Base-by-base conservation (phyloP, 2,113 vertebrate species). In the Zosterops japonicus region DNA sequence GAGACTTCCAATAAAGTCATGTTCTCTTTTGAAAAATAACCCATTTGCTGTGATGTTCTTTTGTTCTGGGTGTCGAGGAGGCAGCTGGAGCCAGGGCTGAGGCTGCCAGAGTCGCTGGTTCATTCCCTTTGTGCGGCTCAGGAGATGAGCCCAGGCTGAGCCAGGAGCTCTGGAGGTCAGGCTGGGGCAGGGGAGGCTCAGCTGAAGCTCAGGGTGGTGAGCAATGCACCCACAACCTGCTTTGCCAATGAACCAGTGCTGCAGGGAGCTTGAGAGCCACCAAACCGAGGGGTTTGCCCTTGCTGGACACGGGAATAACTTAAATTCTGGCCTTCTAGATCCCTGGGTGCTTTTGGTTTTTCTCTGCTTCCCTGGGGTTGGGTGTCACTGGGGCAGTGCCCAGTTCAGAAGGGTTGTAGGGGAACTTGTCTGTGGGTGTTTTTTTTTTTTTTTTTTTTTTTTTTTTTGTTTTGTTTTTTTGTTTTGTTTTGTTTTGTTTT, bases 1-100 rank as follows among this genome's bases (percentile, higher is more conserved):
- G 42, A 50, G 27, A 70, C 44, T 70, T 28, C 68, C 28, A 96
- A 96, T 97, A 97, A 97, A 97, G 22, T 18, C 61, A 24, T 14
- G 28, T 57, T 83, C 17, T 78, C 41, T 17, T 83, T 33, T n/a
- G 17, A 20, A 77, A 94, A 88, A 87, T 15, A 63, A 77, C 47
- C 0, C 0, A 18, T 56, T 55, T 67, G 82, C 85, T 81, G 68
- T 64, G 82, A n/a, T 49, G 28, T 76, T 59, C 14, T 74, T 92
- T 80, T 27, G 28, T 88, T 28, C 33, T 5, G 33, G 46, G 23
- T 14, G 53, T 39, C 2, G 53, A 81, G 76, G 80, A 89, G 56
- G 64, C 33, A 67, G 17, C 59, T 25, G 60, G 20, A 75, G 33
- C 1, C 31, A 75, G 61, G 22, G 59, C 61, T 53, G 89, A 69